Evolutionary conservation across 2,888 invertebrate genomes (phyloP), one percentile per base, ranked within the genome.

Genomic region (Sycophila texana): DNA sequence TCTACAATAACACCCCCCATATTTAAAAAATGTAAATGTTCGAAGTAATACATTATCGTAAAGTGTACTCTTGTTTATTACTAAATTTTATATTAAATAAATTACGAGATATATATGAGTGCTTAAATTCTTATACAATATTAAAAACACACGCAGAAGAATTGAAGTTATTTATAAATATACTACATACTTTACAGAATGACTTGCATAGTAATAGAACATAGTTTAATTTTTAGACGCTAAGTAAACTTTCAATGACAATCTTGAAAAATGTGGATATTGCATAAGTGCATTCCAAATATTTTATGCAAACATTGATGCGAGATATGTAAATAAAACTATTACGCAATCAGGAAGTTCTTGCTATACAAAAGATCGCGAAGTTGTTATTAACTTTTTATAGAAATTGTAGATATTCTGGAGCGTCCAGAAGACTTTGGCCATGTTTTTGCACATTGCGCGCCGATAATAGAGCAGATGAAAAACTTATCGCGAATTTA

Each of bases 401-500:
- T 14, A 39, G 49, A 49, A 66, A 49, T 49, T 5, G 20, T n/a
- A 47, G 53, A 49, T 49, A 20, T 72, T 72, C 30, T 18, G 30
- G 30, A 18, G 22, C 70, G 57, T 63, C 61, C 63, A 57, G 39
- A 60, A 10, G 67, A 70, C 70, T 51, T 55, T 49, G 68, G 68
- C 30, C 26, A 30, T 30, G 26, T 66, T 57, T 68, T 75, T 74
- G 30, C 26, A 18, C 49, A 16, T 70, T 76, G 63, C 57, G 63
- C 63, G 39, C 63, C 55, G 63, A 70, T 70, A 70, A 13, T n/a
- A 66, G 67, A 20, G 53, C 55, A 30, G 20, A 51, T 60, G 60
- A 55, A 47, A n/a, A 16, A 60, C 7, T 76, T 63, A 70, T 76
- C 70, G 26, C 55, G 63, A 10, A 63, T 76, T 72, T 47, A 63